These are phyloP conservation scores for Uloborus diversus DNA, from an alignment of 1,140 invertebrate genomes.

Conservation along the genomic window DNA sequence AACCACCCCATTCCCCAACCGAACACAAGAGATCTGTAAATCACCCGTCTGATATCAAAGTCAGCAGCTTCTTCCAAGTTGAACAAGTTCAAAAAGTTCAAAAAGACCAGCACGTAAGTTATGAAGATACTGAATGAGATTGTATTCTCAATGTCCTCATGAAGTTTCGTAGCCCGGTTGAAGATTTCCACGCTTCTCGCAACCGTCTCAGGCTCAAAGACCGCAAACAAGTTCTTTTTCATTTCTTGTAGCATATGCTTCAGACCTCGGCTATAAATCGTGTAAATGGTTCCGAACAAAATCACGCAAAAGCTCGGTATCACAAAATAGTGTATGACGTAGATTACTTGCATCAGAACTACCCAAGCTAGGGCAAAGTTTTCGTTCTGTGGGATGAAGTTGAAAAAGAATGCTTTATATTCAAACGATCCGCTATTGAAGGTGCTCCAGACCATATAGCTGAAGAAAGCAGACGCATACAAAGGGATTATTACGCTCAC, in stretches of 20 bases:
- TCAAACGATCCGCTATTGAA: neutral
- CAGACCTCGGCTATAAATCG: neutral
- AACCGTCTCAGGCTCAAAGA: neutral
- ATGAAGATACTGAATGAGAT: neutral
- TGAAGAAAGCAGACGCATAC: neutral
- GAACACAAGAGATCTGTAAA: neutral
- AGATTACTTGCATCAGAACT: neutral
- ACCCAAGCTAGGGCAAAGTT: neutral
- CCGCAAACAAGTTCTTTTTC: neutral
- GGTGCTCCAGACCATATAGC: neutral
- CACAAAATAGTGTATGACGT: neutral
- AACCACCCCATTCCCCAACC: neutral
- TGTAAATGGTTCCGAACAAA: neutral
- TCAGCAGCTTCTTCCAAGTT: neutral
- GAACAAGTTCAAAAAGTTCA: neutral
- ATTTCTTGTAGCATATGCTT: neutral
- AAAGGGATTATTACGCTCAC: neutral
- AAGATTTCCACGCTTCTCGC: neutral
- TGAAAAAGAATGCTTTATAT: neutral
- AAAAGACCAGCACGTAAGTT: constrained; percentile 1
- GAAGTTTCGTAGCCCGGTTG: neutral
- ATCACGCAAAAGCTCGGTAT: neutral
- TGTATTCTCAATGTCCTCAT: neutral
- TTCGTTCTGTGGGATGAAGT: neutral
- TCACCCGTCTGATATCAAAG: neutral